Base-by-base conservation (phyloP, 2,888 invertebrate genomes). In the Capitulum mitella region DNA sequence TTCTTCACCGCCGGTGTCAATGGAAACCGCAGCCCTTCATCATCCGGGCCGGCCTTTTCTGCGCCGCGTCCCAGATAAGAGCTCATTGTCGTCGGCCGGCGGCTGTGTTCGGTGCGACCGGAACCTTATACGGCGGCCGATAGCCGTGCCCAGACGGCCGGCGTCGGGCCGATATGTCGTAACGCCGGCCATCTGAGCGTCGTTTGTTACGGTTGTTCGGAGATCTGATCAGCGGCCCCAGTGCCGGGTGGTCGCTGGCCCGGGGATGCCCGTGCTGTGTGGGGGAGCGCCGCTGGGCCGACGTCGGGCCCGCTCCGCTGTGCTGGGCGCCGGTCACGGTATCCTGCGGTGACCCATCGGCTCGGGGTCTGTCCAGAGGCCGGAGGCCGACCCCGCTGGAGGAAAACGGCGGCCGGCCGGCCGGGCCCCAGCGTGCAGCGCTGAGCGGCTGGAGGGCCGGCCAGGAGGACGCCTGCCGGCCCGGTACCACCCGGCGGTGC, bases 121-220 rank as follows among this genome's bases (percentile, higher is more conserved):
- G 22, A 1, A 40, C 70, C 70, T 40, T 70, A 70, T 70, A 22
- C 22, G 70, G 70, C 26, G 70, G 32, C 19, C 19, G 64, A 34
- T 32, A 29, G 58, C n/a, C n/a, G 58, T 5, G 58, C 58, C 32
- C 16, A 16, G 34, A 29, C 12, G 16, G 19, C 8, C 64, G 51
- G 51, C 19, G 19, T 5, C 22, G 51, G 34, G 34, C 34, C 64
- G 64, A n/a, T n/a, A n/a, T 34, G 64, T 16, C 64, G 64, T 14
- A 32, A 34, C 34, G 64, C 14, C 64, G 32, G 14, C 29, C 34
- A 19, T 5, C 16, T 22, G 51, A 22, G 64, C 64, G 34, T 64
- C 64, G 64, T 64, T 64, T 64, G 64, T 64, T 34, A 64, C 64
- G 64, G 64, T 32, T n/a, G n/a, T n/a, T n/a, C n/a, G n/a, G n/a